phyloP scores from a whole-genome alignment of 2,888 invertebrate genomes.

The Ganaspis brasiliensis region DNA sequence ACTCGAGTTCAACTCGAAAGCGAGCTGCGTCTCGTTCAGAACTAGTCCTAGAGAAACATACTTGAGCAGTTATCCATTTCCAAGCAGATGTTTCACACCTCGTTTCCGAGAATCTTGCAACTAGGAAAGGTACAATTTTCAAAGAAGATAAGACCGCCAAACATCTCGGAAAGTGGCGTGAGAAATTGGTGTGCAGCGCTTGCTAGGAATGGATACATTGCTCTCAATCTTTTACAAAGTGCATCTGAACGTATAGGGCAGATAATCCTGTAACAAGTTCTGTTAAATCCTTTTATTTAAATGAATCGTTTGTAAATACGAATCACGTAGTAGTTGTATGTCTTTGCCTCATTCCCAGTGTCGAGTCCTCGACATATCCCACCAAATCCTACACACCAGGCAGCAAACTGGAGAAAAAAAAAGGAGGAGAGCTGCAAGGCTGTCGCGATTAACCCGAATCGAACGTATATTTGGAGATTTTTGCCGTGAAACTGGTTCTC shows the following conservation, averaged over 20 bases:
- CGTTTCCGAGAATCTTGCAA: too few species aligned
- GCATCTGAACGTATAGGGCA: slow-evolving; percentile 53
- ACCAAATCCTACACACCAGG: slow-evolving; percentile 47
- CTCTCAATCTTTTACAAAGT: slow-evolving; percentile 40
- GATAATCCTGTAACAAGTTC: slow-evolving; percentile 58
- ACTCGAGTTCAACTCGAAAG: slow-evolving; percentile 46
- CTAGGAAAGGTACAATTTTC: not conserved
- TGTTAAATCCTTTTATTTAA: slow-evolving; percentile 73
- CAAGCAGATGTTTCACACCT: slow-evolving; percentile 46
- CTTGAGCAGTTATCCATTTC: not conserved
- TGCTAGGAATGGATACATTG: not conserved
- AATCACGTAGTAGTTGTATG: slow-evolving; percentile 55
- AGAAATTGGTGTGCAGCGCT: not conserved
- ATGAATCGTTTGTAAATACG: slow-evolving; percentile 74
- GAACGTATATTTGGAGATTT: slow-evolving; percentile 73
- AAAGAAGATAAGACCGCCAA: not conserved
- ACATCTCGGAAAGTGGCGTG: not conserved
- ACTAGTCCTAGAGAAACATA: slow-evolving; percentile 59
- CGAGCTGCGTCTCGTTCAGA: slow-evolving; percentile 53
- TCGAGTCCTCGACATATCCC: slow-evolving; percentile 58
- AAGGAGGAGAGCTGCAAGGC: slow-evolving; percentile 55
- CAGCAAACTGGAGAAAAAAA: too few species aligned
- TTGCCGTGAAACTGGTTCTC: slow-evolving; percentile 69
- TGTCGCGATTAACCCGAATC: slow-evolving; percentile 74
- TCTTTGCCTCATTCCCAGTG: slow-evolving; percentile 59